phyloP scores from a whole-genome alignment of 2,797 vertebrate species.

The Tinamus major region DNA sequence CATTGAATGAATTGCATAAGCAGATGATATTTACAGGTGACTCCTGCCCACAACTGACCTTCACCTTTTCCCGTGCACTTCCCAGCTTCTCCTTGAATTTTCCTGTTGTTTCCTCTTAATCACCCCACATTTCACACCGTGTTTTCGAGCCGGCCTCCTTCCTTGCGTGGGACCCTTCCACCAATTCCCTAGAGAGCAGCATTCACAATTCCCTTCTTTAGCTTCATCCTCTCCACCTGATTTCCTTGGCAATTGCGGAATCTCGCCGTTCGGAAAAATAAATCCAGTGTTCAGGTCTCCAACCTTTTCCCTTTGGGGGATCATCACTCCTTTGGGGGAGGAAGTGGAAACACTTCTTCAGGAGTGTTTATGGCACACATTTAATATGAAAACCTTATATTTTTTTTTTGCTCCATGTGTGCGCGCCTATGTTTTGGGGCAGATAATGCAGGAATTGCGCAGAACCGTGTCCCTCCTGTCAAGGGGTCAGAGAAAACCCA shows the following conservation, averaged over 20 bases:
- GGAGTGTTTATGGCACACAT: background rate
- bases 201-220: background rate
- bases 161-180: background rate
- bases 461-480: background rate
- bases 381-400: background rate
- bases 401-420: background rate
- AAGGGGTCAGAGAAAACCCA: background rate
- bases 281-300: background rate
- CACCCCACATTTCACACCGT: background rate
- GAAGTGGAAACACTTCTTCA: background rate
- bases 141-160: background rate
- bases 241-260: background rate
- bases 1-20: constrained; percentile 46
- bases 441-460: background rate
- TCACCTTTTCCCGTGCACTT: constrained; percentile 57
- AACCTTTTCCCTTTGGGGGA: background rate
- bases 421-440: background rate
- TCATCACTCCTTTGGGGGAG: background rate
- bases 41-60: constrained; percentile 56
- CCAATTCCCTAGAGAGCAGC: background rate
- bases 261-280: fast-evolving
- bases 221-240: background rate
- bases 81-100: constrained; percentile 56
- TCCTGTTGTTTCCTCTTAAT: constrained; percentile 51
- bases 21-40: constrained; percentile 68